phyloP scores from a whole-genome alignment of 1,140 invertebrate genomes.

The Euglossa dilemma region DNA sequence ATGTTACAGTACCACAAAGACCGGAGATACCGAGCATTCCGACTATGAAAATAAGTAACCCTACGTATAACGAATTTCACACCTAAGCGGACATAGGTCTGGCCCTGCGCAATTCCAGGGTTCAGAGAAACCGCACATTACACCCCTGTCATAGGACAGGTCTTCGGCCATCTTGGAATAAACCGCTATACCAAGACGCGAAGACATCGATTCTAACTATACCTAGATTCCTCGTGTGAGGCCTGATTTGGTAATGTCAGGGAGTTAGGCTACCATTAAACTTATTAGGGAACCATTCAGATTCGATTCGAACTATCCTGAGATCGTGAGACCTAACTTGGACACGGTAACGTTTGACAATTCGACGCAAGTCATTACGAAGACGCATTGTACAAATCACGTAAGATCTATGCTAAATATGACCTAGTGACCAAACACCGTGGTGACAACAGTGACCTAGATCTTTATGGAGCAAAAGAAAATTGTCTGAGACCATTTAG shows the following conservation, averaged over 20 bases:
- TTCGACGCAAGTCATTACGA: no score
- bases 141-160: neutral
- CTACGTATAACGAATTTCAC: neutral
- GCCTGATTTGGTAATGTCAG: no score
- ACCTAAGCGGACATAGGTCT: neutral
- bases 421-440: neutral
- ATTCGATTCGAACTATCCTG: no score
- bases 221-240: no score
- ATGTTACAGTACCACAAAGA: neutral
- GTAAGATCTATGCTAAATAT: no score
- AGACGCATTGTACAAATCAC: no score
- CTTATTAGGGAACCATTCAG: no score
- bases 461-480: neutral
- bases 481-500: neutral
- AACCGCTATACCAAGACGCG: neutral
- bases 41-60: neutral
- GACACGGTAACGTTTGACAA: no score
- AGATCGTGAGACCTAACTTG: no score
- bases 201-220: neutral
- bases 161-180: neutral
- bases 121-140: neutral
- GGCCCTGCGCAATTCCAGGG: neutral
- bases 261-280: no score
- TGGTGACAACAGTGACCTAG: neutral
- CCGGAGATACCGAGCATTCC: neutral